Evolutionary conservation across 2,113 vertebrate species (phyloP).

Genomic region (Mormyrus lacerda): DNA sequence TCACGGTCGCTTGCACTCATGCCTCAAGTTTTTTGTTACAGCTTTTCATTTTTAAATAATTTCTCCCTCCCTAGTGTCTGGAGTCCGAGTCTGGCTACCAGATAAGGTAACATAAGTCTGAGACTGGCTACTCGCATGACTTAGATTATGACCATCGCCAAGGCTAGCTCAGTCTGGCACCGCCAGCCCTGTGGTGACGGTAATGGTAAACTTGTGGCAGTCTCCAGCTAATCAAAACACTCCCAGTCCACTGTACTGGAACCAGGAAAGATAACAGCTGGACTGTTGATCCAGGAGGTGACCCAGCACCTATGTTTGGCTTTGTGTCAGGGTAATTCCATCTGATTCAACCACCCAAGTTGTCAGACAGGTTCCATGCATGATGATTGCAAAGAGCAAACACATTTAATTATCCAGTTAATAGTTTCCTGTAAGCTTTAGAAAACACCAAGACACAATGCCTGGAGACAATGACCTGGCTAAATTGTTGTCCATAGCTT

Average conservation of each 20-base stretch:
- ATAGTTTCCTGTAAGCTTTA: neutral
- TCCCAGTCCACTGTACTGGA: neutral
- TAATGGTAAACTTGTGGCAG: neutral
- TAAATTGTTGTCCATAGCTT: neutral
- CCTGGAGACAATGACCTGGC: neutral
- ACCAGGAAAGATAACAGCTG: neutral
- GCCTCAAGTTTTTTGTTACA: neutral
- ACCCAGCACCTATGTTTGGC: neutral
- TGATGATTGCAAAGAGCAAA: neutral
- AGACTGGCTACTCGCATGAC: slow-evolving; percentile 48
- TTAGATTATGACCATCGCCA: slow-evolving; percentile 40
- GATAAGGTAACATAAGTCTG: slow-evolving; percentile 28
- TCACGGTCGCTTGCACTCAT: neutral
- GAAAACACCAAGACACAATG: neutral
- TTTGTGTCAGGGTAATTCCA: neutral
- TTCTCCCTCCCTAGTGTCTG: neutral
- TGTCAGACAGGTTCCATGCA: neutral
- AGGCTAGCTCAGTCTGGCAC: neutral
- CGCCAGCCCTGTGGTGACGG: neutral
- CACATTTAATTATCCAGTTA: neutral
- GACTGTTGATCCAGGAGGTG: neutral
- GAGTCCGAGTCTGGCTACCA: slow-evolving; percentile 31
- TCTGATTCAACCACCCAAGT: neutral
- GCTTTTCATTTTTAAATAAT: slow-evolving; percentile 34
- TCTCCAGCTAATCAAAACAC: neutral